Evolutionary conservation across 2,888 invertebrate species (phyloP).

Genomic region (Tipula helvola): DNA sequence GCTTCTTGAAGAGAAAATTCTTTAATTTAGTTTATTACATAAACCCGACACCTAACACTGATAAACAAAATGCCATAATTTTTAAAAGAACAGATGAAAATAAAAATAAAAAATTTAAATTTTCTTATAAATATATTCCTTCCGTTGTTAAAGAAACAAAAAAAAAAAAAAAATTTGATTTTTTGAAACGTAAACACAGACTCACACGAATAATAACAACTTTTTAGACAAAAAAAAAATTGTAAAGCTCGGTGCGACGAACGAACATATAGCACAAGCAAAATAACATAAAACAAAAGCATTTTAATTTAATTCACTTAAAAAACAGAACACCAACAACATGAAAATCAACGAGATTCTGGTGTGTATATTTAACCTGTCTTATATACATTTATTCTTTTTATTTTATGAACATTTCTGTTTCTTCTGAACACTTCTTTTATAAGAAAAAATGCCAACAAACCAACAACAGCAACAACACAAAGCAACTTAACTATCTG

Average conservation of each 20-base stretch:
- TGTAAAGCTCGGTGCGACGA: neutral
- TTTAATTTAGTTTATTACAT: neutral
- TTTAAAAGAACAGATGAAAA: neutral
- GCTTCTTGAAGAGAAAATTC: neutral
- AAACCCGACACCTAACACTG: neutral
- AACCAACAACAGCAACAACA: neutral
- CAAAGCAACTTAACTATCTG: neutral
- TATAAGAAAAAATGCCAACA: neutral
- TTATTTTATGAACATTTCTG: neutral
- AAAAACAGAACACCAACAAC: neutral
- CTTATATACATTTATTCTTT: neutral
- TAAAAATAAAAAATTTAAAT: neutral
- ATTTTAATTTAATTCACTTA: conserved; percentile 4
- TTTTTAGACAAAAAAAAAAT: neutral
- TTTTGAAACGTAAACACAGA: neutral
- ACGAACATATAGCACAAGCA: neutral
- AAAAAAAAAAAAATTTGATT: neutral
- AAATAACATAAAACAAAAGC: neutral
- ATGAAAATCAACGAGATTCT: neutral
- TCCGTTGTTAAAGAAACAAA: neutral
- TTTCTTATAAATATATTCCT: neutral
- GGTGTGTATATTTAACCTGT: neutral
- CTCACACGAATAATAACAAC: neutral
- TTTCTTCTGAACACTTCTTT: neutral
- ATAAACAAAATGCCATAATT: neutral